Percentiles rank a stretch among this genome's conserved stretches.
Conservation (phyloP, 2,113 vertebrate genomes). For the Petromus typicus region DNA sequence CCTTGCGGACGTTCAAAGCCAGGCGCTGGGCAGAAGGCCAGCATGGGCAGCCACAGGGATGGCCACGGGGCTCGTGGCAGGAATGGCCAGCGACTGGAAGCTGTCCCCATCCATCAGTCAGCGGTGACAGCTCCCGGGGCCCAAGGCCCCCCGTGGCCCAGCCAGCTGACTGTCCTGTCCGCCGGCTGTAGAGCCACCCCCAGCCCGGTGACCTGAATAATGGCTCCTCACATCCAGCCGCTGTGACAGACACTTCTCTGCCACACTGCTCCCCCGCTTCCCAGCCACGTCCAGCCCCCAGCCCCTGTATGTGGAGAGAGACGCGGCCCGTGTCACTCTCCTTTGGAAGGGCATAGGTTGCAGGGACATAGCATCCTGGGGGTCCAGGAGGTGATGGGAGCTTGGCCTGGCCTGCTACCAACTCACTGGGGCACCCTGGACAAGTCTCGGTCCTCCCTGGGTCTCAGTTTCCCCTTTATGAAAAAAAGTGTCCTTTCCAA, state of each 20-base stretch:
- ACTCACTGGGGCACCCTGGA: not conserved
- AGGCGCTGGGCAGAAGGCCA: constrained; percentile 83
- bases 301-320: not conserved
- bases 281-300: not conserved
- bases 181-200: constrained; percentile 84
- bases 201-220: constrained; percentile 91
- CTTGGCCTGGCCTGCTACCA: constrained; percentile 17
- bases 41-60: constrained; percentile 88
- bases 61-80: constrained; percentile 92
- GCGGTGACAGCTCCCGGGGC: constrained; percentile 93
- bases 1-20: constrained; percentile 72
- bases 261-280: not conserved
- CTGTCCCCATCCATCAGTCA: constrained; percentile 97
- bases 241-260: constrained; percentile 89
- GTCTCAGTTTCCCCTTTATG: not conserved
- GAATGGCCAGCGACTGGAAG: constrained; percentile 88
- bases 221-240: no score
- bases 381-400: not conserved
- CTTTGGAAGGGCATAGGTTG: fast-evolving
- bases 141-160: constrained; percentile 86
- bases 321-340: fast-evolving
- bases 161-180: constrained; percentile 91
- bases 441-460: not conserved
- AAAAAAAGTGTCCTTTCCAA: not conserved
- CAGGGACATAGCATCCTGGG: fast-evolving